Evolutionary conservation across 2,113 vertebrate species (phyloP).

Genomic region (Pollachius pollachius): DNA sequence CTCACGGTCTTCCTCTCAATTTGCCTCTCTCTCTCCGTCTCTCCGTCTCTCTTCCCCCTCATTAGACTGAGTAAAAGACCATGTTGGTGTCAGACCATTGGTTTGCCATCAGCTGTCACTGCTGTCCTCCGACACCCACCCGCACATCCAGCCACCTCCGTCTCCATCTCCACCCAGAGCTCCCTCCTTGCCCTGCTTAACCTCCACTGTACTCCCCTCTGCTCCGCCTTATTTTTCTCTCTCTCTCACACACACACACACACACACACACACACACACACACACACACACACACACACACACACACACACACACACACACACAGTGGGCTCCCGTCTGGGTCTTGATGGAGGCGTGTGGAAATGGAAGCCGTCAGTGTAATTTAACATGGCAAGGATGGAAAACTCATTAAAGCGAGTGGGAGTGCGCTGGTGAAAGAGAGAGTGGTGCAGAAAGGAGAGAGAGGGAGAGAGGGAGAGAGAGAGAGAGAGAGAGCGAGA

Average conservation of each 20-base stretch:
- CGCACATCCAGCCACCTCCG: conserved; percentile 24
- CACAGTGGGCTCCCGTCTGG: conserved; percentile 12
- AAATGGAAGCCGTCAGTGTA: conserved; percentile 60
- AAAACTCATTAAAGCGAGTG: conserved; percentile 41
- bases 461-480: neutral
- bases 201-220: conserved; percentile 23
- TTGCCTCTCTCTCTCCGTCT: conserved; percentile 6
- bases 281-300: no score
- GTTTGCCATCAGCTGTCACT: conserved; percentile 52
- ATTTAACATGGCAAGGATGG: conserved; percentile 51
- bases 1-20: neutral
- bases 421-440: conserved; percentile 1
- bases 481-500: conserved; percentile 4
- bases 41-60: conserved; percentile 44
- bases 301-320: conserved; percentile 19
- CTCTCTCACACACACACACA: conserved; percentile 31
- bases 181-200: conserved; percentile 29
- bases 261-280: no score
- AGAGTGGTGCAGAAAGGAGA: conserved; percentile 1
- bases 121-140: neutral
- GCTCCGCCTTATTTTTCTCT: neutral
- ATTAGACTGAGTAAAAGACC: conserved; percentile 53
- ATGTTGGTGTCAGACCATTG: conserved; percentile 51
- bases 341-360: conserved; percentile 52
- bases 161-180: conserved; percentile 14